Conservation (phyloP, 2,113 vertebrate genomes). For the Scartelaos histophorus region DNA sequence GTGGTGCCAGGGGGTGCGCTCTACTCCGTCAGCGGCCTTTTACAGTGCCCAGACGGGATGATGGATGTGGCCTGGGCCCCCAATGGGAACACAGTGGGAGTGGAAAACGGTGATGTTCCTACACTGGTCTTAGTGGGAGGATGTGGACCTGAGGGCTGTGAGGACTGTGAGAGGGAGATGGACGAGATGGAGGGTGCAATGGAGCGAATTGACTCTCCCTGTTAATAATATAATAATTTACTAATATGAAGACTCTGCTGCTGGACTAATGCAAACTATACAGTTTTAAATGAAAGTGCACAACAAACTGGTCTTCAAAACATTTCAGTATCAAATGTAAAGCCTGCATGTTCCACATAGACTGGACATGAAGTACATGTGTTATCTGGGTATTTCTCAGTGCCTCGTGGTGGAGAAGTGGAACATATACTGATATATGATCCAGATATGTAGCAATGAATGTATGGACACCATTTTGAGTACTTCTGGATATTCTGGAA, state of each 20-base stretch:
- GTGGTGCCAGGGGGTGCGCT: constrained; percentile 74
- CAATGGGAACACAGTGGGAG: constrained; percentile 59
- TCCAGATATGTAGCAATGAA: too few relatives aligned
- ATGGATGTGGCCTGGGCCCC: constrained; percentile 69
- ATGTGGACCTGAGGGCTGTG: constrained; percentile 71
- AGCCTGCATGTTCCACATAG: too few relatives aligned
- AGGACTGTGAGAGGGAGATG: constrained; percentile 79
- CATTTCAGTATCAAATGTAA: too few relatives aligned
- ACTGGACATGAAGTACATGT: too few relatives aligned
- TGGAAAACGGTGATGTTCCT: constrained; percentile 68
- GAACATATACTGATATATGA: too few relatives aligned
- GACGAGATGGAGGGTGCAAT: constrained; percentile 70
- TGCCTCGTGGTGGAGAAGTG: constrained; percentile 50
- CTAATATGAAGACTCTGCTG: constrained; percentile 8
- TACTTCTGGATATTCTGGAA: too few relatives aligned
- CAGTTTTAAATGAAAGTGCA: constrained; percentile 18
- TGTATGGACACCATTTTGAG: too few relatives aligned
- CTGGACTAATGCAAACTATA: constrained; percentile 15
- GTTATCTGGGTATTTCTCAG: constrained; percentile 41
- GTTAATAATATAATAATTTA: constrained; percentile 40
- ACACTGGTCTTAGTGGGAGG: constrained; percentile 75
- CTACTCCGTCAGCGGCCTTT: constrained; percentile 77
- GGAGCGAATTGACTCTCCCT: constrained; percentile 69
- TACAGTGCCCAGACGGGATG: constrained; percentile 73
- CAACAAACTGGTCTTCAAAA: not conserved